phyloP scores from a whole-genome alignment of 2,797 vertebrate genomes.

The Aplochiton taeniatus region DNA sequence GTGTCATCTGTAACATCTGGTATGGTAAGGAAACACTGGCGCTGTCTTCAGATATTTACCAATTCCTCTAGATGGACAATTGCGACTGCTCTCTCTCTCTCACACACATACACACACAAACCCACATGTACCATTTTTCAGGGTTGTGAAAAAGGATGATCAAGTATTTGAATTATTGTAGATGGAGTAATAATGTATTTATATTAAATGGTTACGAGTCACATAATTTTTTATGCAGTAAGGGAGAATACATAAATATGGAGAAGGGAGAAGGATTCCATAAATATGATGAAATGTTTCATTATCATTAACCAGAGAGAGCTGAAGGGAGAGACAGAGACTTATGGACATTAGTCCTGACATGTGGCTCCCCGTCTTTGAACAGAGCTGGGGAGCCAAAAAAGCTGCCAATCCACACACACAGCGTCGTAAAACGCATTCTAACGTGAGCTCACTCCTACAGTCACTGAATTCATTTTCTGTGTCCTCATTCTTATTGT shows the following conservation, averaged over 20 bases:
- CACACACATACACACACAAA: background rate
- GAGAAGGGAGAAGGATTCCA: background rate
- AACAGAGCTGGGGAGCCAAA: slow-evolving; percentile 26
- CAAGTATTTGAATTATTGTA: too few species aligned
- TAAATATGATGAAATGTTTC: slow-evolving; percentile 32
- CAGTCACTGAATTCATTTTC: background rate
- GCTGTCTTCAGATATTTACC: slow-evolving; percentile 40
- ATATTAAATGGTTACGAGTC: too few species aligned
- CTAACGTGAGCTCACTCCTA: slow-evolving; percentile 28
- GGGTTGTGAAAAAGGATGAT: too few species aligned
- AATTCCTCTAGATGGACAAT: slow-evolving; percentile 33
- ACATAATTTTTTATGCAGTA: too few species aligned
- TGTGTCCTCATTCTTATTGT: background rate
- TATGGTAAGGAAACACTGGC: slow-evolving; percentile 31
- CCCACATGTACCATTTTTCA: slow-evolving; percentile 2
- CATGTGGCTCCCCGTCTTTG: slow-evolving; percentile 57
- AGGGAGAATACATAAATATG: too few species aligned
- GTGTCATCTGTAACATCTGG: slow-evolving; percentile 53
- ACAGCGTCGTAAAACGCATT: slow-evolving; percentile 6
- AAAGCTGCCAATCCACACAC: slow-evolving; percentile 28
- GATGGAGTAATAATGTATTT: too few species aligned
- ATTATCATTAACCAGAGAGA: slow-evolving; percentile 15
- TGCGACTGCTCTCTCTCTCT: slow-evolving; percentile 17
- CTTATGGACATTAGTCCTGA: background rate
- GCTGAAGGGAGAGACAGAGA: slow-evolving; percentile 8